Evolutionary conservation across 2,888 invertebrate species (phyloP).

Genomic region (Lithophane leautieri): DNA sequence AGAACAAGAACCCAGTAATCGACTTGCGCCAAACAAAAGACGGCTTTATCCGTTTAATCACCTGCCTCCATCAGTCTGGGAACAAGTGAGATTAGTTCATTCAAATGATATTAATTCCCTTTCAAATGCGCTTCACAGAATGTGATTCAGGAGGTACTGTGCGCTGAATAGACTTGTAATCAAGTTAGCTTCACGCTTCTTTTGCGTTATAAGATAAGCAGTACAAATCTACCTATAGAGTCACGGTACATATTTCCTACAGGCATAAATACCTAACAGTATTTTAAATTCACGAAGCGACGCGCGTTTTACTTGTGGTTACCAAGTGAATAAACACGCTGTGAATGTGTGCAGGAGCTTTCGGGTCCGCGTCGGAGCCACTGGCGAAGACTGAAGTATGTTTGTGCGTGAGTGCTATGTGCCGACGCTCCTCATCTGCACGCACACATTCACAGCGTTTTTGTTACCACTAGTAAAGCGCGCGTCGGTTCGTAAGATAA

Average conservation of each 20-base stretch:
- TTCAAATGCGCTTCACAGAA: conserved; percentile 43
- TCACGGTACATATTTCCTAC: background rate
- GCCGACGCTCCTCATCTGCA: too few relatives aligned
- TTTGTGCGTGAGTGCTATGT: too few relatives aligned
- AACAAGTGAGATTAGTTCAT: conserved; percentile 60
- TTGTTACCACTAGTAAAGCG: too few relatives aligned
- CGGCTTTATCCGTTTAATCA: conserved; percentile 53
- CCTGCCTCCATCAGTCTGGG: conserved; percentile 49
- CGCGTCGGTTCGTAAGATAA: too few relatives aligned
- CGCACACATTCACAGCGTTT: too few relatives aligned
- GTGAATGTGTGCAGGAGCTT: too few relatives aligned
- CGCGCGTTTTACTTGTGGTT: too few relatives aligned
- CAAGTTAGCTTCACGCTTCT: conserved; percentile 24
- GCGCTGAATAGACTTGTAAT: conserved; percentile 48
- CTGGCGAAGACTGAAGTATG: too few relatives aligned
- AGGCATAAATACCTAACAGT: background rate
- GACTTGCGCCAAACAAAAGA: conserved; percentile 53
- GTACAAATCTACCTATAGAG: background rate
- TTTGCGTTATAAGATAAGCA: conserved; percentile 32
- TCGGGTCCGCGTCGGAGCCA: too few relatives aligned
- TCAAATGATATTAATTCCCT: conserved; percentile 59
- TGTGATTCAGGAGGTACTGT: conserved; percentile 24
- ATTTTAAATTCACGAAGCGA: too few relatives aligned
- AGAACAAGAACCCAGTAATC: conserved; percentile 38
- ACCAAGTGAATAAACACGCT: too few relatives aligned